Conservation (phyloP, 2,113 vertebrate genomes). For the Peromyscus polionotus region DNA sequence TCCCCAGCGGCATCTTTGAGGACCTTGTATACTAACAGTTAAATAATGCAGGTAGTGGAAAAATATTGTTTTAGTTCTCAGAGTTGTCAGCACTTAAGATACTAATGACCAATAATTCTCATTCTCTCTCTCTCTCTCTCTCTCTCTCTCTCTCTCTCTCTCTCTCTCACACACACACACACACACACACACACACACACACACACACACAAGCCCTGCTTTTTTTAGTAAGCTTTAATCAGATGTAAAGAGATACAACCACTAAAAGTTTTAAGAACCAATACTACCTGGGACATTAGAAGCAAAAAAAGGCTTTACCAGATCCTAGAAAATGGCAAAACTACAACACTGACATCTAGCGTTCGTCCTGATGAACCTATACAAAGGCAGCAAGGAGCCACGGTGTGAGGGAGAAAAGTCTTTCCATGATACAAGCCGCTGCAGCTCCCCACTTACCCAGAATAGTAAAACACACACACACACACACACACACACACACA, state of each 20-base stretch:
- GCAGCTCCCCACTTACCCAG: neutral
- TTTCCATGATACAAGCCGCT: neutral
- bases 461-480: neutral
- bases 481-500: neutral
- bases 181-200: no score
- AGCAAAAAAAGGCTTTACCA: neutral
- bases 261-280: constrained; percentile 25
- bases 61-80: neutral
- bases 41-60: neutral
- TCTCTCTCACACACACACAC: no score
- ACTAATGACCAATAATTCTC: neutral
- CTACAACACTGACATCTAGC: constrained; percentile 87
- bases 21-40: neutral
- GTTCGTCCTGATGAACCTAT: constrained; percentile 22
- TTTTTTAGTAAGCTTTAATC: neutral
- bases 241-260: neutral
- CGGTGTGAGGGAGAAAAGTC: neutral
- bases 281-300: neutral
- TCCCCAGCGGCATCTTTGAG: neutral
- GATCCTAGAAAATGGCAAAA: neutral
- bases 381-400: neutral
- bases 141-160: no score
- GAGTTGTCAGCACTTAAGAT: neutral
- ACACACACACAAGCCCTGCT: neutral
- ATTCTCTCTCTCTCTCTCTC: no score